These are phyloP conservation scores for Oxyteleia sp. DNA, from an alignment of 2,888 invertebrate genomes.

Conservation along the genomic window DNA sequence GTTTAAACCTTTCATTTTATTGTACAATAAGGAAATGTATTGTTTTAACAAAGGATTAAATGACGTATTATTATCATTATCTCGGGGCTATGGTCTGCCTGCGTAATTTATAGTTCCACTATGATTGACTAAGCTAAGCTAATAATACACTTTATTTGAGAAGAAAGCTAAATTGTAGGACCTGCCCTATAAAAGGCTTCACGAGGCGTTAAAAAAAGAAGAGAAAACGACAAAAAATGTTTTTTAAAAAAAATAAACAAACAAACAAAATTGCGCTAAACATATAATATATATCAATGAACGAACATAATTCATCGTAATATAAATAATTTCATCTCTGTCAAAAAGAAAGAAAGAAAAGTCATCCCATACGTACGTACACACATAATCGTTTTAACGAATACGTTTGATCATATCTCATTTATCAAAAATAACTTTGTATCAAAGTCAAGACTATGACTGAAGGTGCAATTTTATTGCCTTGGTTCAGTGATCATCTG, in stretches of 20 bases:
- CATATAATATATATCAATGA: conserved; percentile 83
- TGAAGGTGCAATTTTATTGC: conserved; percentile 77
- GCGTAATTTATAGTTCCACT: conserved; percentile 82
- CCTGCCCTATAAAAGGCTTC: conserved; percentile 85
- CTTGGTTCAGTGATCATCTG: conserved; percentile 58
- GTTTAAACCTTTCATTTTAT: conserved; percentile 85
- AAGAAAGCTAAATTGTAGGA: conserved; percentile 81
- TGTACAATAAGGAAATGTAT: conserved; percentile 86
- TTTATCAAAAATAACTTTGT: conserved; percentile 71
- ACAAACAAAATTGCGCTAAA: no score
- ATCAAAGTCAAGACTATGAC: conserved; percentile 77
- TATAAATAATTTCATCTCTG: conserved; percentile 75
- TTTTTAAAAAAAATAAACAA: conserved; percentile 41
- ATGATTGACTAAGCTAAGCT: conserved; percentile 84
- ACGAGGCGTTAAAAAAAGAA: conserved; percentile 76
- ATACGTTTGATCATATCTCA: conserved; percentile 69
- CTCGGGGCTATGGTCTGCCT: conserved; percentile 82
- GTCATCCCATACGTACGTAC: conserved; percentile 75
- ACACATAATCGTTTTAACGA: conserved; percentile 56
- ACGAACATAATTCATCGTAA: conserved; percentile 82
- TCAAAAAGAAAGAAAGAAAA: conserved; percentile 57
- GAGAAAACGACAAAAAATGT: conserved; percentile 8
- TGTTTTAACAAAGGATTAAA: conserved; percentile 85
- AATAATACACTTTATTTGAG: conserved; percentile 83
- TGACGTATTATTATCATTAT: conserved; percentile 83